A percentile compares a stretch with the other conserved stretches of the same genome.
Evolutionary conservation across 2,113 vertebrate species (phyloP).

Genomic region (Anolis carolinensis): DNA sequence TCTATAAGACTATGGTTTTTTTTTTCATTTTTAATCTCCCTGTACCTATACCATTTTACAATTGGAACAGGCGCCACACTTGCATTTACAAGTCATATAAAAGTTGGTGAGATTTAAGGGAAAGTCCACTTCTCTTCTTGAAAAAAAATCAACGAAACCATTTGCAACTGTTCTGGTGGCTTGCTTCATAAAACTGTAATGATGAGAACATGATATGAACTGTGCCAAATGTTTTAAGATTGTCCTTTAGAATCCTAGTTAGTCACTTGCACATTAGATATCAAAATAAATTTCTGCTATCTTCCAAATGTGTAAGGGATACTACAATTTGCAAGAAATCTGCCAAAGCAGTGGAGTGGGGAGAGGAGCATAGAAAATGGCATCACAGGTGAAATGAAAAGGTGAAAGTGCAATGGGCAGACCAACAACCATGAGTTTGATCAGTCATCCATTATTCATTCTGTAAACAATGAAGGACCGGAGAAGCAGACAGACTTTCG

Average conservation of each 20-base stretch:
- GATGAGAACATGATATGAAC: neutral
- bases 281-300: conserved; percentile 30
- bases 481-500: conserved; percentile 51
- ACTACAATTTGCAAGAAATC: conserved; percentile 56
- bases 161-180: conserved; percentile 28
- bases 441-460: conserved; percentile 75
- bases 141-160: conserved; percentile 56
- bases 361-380: conserved; percentile 56
- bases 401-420: conserved; percentile 52
- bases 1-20: conserved; percentile 23
- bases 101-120: conserved; percentile 27
- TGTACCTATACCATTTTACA: conserved; percentile 37
- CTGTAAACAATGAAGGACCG: conserved; percentile 66
- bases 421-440: conserved; percentile 57
- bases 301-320: conserved; percentile 59
- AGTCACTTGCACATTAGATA: neutral
- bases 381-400: conserved; percentile 35
- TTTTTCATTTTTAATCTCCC: conserved; percentile 23
- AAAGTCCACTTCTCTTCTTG: conserved; percentile 51
- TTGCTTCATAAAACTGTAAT: conserved; percentile 56
- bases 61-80: conserved; percentile 34
- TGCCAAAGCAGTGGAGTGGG: conserved; percentile 35
- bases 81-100: conserved; percentile 39
- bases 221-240: conserved; percentile 14
- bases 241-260: accelerated